Base-by-base conservation (phyloP, 2,797 vertebrate species). In the Netta rufina region DNA sequence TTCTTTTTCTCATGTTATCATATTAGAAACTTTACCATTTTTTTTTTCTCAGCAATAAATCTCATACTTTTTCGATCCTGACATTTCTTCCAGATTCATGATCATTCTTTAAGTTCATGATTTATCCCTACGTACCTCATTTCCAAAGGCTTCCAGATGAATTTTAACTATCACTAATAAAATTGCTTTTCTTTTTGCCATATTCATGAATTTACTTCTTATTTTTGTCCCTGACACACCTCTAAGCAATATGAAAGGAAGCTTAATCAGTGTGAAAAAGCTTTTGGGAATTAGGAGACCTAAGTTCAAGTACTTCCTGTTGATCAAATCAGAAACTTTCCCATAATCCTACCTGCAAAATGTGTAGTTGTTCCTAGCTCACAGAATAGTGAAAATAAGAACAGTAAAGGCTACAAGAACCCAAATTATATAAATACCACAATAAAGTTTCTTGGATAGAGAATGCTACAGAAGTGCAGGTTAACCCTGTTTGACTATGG, bases 11-110 rank as follows among this genome's bases (percentile, higher is more conserved):
- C 12, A 24, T 61, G 13, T 27, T 83, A 49, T 11, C 27, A 57
- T n/a, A 15, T 89, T 39, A 93, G n/a, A 83, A 92, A 89, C 30
- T 91, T 81, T 65, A 7, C 70, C 67, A n/a, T 17, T 36, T 18
- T 92, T 92, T n/a, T 92, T 84, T 84, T 69, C 45, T 78, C 85
- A 70, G 54, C 70, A 87, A 51, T 81, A 92, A 88, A 91, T 62
- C 82, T 92, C 76, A 47, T 57, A 92, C 54, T 47, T 93, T 94
- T 84, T 85, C 81, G 71, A 1, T 95, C 43, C 45, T 76, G 61
- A 74, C 53, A 38, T 49, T 16, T 61, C 75, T 89, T 94, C 61
- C 51, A 92, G 61, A 84, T 84, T 79, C 74, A n/a, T 67, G 74
- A 77, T 43, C 21, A 41, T 71, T 80, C 73, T 79, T n/a, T 24